Evolutionary conservation across 2,113 vertebrate species (phyloP).

Genomic region (Charina bottae): DNA sequence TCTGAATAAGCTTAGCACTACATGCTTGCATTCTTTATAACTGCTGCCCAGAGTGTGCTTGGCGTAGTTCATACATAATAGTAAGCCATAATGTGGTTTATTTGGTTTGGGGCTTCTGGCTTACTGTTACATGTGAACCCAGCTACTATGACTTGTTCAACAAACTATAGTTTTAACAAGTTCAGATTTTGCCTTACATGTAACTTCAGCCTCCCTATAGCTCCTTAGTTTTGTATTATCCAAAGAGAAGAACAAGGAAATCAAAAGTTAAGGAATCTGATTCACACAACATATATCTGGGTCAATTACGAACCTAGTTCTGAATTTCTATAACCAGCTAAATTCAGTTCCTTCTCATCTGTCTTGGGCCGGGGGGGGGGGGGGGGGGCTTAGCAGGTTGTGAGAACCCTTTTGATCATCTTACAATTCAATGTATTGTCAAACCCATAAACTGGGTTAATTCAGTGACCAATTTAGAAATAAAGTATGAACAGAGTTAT

Average conservation of each 20-base stretch:
- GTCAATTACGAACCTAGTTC: neutral
- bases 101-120: neutral
- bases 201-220: neutral
- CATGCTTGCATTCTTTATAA: neutral
- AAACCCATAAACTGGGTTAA: no score
- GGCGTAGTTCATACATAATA: neutral
- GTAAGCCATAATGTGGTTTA: neutral
- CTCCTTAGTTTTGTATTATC: neutral
- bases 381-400: neutral
- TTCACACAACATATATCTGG: neutral
- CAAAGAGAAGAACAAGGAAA: neutral
- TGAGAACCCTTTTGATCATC: neutral
- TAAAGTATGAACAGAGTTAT: neutral
- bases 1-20: neutral
- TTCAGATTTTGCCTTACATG: neutral
- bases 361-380: neutral
- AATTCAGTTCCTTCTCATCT: neutral
- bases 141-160: neutral
- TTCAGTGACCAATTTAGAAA: no score
- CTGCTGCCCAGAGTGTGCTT: neutral
- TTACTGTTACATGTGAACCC: neutral
- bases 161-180: neutral
- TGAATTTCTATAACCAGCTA: neutral
- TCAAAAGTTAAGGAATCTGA: neutral
- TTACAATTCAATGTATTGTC: no score